Evolutionary conservation across 2,888 invertebrate species (phyloP).

Genomic region (Phragmatobia fuliginosa): DNA sequence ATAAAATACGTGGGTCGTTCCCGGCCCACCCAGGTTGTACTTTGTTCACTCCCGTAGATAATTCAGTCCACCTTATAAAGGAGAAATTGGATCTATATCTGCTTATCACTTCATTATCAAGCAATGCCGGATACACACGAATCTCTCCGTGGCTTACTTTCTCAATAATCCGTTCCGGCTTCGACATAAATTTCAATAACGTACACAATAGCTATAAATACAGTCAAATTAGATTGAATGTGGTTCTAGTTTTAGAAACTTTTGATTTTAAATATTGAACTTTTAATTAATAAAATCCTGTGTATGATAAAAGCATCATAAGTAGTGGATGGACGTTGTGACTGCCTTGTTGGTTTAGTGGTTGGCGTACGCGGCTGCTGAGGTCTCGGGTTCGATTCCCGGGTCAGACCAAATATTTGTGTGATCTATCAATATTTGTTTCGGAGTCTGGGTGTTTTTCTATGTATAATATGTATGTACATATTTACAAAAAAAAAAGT

Average conservation of each 20-base stretch:
- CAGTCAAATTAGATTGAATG: background rate
- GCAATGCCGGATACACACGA: background rate
- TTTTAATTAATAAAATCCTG: no score
- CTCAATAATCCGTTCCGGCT: conserved; percentile 14
- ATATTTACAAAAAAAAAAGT: no score
- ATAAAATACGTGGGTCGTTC: background rate
- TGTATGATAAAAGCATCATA: no score
- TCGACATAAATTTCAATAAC: conserved; percentile 21
- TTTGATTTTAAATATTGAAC: background rate
- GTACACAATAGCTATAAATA: conserved; percentile 19
- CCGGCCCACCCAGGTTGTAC: background rate
- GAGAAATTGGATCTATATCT: background rate
- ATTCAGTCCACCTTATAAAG: background rate
- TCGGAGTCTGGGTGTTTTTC: no score
- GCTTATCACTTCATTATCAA: conserved; percentile 5
- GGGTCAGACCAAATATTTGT: no score
- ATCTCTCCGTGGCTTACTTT: conserved; percentile 1
- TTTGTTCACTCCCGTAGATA: background rate
- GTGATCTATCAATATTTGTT: no score
- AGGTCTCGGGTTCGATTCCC: no score
- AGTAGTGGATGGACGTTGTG: no score
- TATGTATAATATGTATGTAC: no score
- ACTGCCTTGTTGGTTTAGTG: no score
- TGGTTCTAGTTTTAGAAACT: background rate
- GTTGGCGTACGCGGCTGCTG: no score